Evolutionary conservation across 2,888 invertebrate species (phyloP).

Genomic region (Habrosyne pyritoides): DNA sequence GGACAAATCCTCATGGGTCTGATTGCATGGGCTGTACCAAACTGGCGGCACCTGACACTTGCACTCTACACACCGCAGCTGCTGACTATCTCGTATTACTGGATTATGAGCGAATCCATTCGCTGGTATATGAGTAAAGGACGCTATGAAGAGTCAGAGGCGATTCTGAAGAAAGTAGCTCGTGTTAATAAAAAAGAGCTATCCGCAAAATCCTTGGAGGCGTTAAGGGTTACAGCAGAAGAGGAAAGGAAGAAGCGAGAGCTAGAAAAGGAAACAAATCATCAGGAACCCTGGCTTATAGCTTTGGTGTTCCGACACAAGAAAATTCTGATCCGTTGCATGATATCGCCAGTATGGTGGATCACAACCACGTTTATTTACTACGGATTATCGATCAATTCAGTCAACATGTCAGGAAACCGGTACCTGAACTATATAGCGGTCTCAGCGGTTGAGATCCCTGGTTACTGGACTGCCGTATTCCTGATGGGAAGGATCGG

Average conservation of each 20-base stretch:
- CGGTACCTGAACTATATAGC: conserved; percentile 86
- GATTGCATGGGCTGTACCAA: conserved; percentile 86
- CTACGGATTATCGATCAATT: conserved; percentile 86
- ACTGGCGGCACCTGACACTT: conserved; percentile 87
- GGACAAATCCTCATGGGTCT: conserved; percentile 87
- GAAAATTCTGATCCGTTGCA: conserved; percentile 42
- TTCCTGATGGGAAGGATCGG: conserved; percentile 84
- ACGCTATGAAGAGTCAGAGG: conserved; percentile 84
- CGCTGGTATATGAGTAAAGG: conserved; percentile 90
- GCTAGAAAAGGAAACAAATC: conserved; percentile 21
- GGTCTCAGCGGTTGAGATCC: conserved; percentile 86
- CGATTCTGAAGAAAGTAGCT: conserved; percentile 84
- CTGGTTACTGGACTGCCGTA: conserved; percentile 85
- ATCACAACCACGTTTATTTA: conserved; percentile 86
- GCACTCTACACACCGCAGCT: conserved; percentile 87
- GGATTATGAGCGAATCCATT: conserved; percentile 87
- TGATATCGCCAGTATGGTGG: conserved; percentile 83
- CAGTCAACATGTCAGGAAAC: conserved; percentile 85
- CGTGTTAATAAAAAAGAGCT: conserved; percentile 76
- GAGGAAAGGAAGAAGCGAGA: conserved; percentile 40
- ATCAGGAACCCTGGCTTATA: conserved; percentile 52
- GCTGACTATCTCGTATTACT: conserved; percentile 85
- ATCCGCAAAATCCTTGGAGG: conserved; percentile 51
- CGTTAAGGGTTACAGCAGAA: conserved; percentile 44
- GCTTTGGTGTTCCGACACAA: conserved; percentile 52